Conservation (phyloP, 2,113 vertebrate genomes). For the Ceyx cyanopectus region DNA sequence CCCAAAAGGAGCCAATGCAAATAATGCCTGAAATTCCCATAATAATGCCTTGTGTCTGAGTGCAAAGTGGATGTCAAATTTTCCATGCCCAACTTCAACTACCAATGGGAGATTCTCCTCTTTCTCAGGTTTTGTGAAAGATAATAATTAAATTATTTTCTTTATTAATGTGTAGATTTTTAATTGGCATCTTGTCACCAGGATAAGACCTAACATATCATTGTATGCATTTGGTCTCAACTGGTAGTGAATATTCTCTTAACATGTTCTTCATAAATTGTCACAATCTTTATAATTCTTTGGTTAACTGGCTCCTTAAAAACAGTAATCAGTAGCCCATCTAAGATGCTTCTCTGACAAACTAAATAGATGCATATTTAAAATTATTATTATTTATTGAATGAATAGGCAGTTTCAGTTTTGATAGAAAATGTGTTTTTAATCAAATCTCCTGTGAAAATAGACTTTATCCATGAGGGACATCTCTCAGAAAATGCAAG, state of each 20-base stretch:
- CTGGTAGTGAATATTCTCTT: neutral
- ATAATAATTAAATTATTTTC: neutral
- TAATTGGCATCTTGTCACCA: neutral
- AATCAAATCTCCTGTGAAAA: neutral
- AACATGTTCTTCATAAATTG: neutral
- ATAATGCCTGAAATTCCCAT: neutral
- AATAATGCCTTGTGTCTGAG: neutral
- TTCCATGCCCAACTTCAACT: neutral
- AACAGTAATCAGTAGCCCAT: neutral
- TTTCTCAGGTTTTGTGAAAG: neutral
- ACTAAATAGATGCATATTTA: neutral
- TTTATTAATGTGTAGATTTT: neutral
- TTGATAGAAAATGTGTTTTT: neutral
- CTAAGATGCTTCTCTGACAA: neutral
- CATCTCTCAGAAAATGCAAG: neutral
- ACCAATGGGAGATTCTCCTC: neutral
- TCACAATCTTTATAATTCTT: neutral
- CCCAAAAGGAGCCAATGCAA: rapidly evolving
- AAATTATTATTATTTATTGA: neutral
- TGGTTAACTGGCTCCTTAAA: neutral
- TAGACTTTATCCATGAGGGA: neutral
- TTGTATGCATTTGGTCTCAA: neutral
- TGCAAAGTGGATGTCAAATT: neutral
- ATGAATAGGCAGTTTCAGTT: neutral
- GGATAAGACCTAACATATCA: neutral